Percentiles rank a stretch among this genome's conserved stretches.
Evolutionary conservation across 37 sponge, comb jelly and placozoan genomes (phyloP).

Genomic region (Crambe crambe): DNA sequence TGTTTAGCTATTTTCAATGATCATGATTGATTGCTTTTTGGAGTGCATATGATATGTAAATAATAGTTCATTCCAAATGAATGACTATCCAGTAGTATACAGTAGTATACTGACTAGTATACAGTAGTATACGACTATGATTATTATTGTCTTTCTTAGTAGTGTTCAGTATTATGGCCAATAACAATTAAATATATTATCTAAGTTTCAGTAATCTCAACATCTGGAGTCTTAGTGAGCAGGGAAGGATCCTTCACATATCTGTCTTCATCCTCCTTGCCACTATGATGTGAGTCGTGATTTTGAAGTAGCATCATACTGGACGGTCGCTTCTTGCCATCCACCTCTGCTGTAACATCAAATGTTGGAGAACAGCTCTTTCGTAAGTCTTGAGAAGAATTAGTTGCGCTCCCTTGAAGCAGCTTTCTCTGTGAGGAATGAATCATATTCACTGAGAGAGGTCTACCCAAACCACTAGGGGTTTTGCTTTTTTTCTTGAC

Average conservation of each 20-base stretch:
- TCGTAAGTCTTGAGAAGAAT: too few relatives aligned
- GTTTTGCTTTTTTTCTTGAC: not conserved
- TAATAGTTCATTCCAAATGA: too few relatives aligned
- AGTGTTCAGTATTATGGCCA: too few relatives aligned
- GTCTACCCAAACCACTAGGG: not conserved
- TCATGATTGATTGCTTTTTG: too few relatives aligned
- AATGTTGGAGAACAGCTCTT: not conserved
- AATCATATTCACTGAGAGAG: not conserved
- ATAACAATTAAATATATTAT: too few relatives aligned
- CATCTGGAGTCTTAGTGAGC: not conserved
- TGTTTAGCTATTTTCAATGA: too few relatives aligned
- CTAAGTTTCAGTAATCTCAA: not conserved
- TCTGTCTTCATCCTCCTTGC: not conserved
- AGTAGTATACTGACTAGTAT: too few relatives aligned
- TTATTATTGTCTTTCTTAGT: not conserved
- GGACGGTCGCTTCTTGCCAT: not conserved
- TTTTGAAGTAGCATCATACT: not conserved
- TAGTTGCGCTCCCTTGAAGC: not conserved
- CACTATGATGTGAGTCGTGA: not conserved
- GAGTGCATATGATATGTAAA: too few relatives aligned
- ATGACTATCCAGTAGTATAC: too few relatives aligned
- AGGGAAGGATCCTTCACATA: not conserved
- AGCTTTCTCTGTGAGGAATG: not conserved
- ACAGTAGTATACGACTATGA: too few relatives aligned
- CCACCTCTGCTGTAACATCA: not conserved